Evolutionary conservation across 2,888 invertebrate species (phyloP).

Genomic region (Stomorhina lunata): DNA sequence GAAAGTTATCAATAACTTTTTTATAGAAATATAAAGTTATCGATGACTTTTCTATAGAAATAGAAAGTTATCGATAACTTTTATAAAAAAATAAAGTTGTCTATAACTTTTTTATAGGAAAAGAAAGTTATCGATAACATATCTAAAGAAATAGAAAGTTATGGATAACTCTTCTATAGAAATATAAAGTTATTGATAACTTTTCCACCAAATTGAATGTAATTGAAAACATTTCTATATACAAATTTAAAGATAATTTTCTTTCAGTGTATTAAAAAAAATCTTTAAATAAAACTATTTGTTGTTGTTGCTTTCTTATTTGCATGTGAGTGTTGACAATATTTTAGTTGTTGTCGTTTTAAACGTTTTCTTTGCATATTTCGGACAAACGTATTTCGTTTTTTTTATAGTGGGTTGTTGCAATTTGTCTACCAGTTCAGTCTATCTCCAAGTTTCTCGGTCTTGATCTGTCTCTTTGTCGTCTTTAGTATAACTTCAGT

Average conservation of each 20-base stretch:
- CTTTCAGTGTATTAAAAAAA: conserved; percentile 1
- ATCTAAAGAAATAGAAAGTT: too few species aligned
- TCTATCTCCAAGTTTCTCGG: too few species aligned
- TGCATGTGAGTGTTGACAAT: conserved; percentile 55
- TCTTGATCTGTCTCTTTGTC: conserved; percentile 19
- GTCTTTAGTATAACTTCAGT: conserved; percentile 23
- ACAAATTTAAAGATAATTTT: background rate
- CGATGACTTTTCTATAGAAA: too few species aligned
- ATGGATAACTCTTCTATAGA: too few species aligned
- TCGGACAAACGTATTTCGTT: conserved; percentile 55
- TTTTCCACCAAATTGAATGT: too few species aligned
- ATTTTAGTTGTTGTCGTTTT: conserved; percentile 11
- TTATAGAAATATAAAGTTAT: too few species aligned
- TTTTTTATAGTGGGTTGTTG: conserved; percentile 52
- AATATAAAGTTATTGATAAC: too few species aligned
- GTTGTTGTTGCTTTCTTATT: conserved; percentile 6
- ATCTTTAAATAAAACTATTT: background rate
- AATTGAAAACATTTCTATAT: too few species aligned
- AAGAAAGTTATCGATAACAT: too few species aligned
- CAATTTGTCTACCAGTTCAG: conserved; percentile 57
- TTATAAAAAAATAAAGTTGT: background rate
- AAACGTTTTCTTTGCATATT: conserved; percentile 23
- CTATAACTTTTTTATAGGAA: background rate
- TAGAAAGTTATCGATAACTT: too few species aligned
- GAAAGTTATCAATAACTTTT: too few species aligned